Evolutionary conservation across 2,797 vertebrate genomes (phyloP).

Genomic region (Setipinna tenuifilis): DNA sequence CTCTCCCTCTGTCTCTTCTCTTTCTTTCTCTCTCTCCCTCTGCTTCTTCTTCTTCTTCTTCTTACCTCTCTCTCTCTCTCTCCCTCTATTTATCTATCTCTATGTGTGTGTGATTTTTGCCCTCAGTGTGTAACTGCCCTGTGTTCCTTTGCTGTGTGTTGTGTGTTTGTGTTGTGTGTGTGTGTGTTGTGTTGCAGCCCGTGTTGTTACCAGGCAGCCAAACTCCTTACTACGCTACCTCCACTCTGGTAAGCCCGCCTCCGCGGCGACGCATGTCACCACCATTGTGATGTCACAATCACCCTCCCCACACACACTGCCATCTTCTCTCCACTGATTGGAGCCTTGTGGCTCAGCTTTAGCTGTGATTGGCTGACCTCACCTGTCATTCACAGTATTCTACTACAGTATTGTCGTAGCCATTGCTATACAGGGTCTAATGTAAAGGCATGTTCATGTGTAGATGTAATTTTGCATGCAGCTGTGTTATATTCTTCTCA

Average conservation of each 20-base stretch:
- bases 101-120: constrained; percentile 20
- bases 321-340: background rate
- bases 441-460: background rate
- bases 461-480: background rate
- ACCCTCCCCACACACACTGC: background rate
- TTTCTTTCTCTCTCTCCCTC: background rate
- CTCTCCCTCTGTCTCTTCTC: too few relatives aligned
- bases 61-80: constrained; percentile 40
- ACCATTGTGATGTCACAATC: background rate
- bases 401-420: background rate
- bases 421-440: background rate
- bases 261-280: background rate
- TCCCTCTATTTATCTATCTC: background rate
- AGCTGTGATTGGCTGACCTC: background rate
- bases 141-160: background rate
- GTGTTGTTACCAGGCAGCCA: constrained; percentile 55
- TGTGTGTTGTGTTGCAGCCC: constrained; percentile 48
- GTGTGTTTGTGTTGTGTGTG: constrained; percentile 16
- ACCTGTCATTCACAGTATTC: background rate
- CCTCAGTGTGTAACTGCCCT: background rate
- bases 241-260: constrained; percentile 49
- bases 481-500: background rate
- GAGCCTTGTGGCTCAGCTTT: background rate
- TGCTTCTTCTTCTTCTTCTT: constrained; percentile 20
- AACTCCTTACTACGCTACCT: constrained; percentile 53